Conservation (phyloP, 2,888 invertebrate species). For the Dryadula phaetusa region DNA sequence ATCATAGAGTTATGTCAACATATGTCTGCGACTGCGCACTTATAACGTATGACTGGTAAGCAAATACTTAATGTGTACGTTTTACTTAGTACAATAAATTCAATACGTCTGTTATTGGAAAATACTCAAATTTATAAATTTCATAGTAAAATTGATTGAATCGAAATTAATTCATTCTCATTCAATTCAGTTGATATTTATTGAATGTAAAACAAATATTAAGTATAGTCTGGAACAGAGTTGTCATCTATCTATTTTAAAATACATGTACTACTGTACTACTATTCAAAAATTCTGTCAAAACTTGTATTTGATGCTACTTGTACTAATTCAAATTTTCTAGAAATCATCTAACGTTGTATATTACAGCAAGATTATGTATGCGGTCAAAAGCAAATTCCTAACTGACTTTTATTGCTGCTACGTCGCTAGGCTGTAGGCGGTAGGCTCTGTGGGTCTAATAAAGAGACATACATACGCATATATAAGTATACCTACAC, state of each 20-base stretch:
- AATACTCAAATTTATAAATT: neutral
- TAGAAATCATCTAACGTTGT: conserved; percentile 6
- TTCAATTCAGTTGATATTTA: neutral
- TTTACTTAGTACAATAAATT: neutral
- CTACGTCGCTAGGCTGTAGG: conserved; percentile 28
- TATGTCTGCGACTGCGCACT: conserved; percentile 19
- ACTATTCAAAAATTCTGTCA: neutral
- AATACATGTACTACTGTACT: neutral
- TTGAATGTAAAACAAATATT: conserved; percentile 1
- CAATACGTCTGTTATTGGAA: neutral
- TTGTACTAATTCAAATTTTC: conserved; percentile 9
- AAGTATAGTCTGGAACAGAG: too few relatives aligned
- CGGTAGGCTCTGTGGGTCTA: conserved; percentile 19
- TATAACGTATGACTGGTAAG: conserved; percentile 25
- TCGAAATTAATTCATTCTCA: too few relatives aligned
- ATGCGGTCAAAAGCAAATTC: conserved; percentile 28
- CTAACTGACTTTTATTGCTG: conserved; percentile 18
- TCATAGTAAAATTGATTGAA: neutral
- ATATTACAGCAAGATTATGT: conserved; percentile 17
- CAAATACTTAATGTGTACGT: conserved; percentile 1
- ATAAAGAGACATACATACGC: conserved; percentile 27
- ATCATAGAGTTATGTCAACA: conserved; percentile 10
- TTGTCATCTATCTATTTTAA: neutral
- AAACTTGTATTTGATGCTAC: conserved; percentile 2
- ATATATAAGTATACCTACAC: conserved; percentile 14